Conservation (phyloP, 2,113 vertebrate species). For the Pimephales promelas region DNA sequence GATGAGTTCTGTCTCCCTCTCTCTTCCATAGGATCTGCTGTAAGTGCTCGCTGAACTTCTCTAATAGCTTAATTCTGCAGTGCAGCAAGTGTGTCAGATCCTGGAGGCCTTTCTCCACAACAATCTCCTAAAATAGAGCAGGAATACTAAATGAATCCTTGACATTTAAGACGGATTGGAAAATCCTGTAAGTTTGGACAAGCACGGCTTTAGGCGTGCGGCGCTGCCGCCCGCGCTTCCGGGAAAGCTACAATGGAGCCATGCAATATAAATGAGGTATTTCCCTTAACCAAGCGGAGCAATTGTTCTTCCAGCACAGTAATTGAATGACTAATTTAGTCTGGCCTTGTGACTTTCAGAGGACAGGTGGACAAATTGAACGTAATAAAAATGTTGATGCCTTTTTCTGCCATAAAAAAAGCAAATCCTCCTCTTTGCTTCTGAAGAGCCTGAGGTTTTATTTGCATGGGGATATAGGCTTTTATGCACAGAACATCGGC, state of each 20-base stretch:
- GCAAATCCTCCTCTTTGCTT: neutral
- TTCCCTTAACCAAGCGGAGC: slow-evolving; percentile 37
- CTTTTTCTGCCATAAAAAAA: slow-evolving; percentile 3
- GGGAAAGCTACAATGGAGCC: slow-evolving; percentile 31
- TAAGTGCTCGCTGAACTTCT: slow-evolving; percentile 36
- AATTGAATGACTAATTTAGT: slow-evolving; percentile 47
- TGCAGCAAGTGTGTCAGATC: slow-evolving; percentile 34
- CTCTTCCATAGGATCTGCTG: slow-evolving; percentile 9
- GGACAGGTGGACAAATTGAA: slow-evolving; percentile 35
- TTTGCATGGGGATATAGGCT: neutral
- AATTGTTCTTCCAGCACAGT: slow-evolving; percentile 34
- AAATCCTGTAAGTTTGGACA: slow-evolving; percentile 39
- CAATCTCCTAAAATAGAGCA: slow-evolving; percentile 42
- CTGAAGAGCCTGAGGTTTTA: neutral
- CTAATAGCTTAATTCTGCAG: slow-evolving; percentile 39
- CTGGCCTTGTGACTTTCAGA: slow-evolving; percentile 35
- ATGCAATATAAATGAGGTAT: slow-evolving; percentile 45
- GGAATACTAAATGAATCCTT: slow-evolving; percentile 50
- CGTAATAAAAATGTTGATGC: slow-evolving; percentile 36
- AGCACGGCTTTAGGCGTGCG: neutral
- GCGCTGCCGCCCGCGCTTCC: slow-evolving; percentile 8
- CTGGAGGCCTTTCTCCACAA: slow-evolving; percentile 28
- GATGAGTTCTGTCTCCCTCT: slow-evolving; percentile 4
- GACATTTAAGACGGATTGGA: slow-evolving; percentile 48
- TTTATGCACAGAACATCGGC: neutral